Conservation (phyloP, 2,113 vertebrate species). For the Cnemophilus loriae region DNA sequence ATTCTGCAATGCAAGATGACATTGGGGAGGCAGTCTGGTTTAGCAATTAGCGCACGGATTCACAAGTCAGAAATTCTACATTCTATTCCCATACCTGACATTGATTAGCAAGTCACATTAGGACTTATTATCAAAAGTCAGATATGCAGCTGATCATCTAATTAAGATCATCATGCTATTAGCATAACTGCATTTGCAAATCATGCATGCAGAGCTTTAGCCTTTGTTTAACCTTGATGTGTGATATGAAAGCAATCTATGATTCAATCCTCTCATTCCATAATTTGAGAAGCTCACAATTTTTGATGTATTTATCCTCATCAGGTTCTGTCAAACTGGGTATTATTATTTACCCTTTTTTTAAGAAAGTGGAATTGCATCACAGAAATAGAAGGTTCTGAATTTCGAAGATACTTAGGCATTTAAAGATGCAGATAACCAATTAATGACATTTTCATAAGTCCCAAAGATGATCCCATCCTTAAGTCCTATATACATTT, state of each 20-base stretch:
- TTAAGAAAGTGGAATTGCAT: neutral
- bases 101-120: constrained; percentile 69
- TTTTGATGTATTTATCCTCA: constrained; percentile 22
- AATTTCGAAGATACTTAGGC: neutral
- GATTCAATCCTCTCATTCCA: neutral
- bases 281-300: neutral
- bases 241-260: constrained; percentile 4
- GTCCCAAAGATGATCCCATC: neutral
- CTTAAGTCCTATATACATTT: neutral
- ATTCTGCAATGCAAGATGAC: neutral
- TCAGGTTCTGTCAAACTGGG: neutral
- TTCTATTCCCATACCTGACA: constrained; percentile 61
- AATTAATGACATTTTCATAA: neutral
- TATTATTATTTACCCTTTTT: constrained; percentile 1
- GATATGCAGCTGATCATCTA: constrained; percentile 64
- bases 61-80: constrained; percentile 37
- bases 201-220: constrained; percentile 59
- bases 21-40: neutral
- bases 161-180: constrained; percentile 62
- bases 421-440: neutral
- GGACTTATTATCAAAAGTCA: constrained; percentile 62
- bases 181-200: constrained; percentile 63
- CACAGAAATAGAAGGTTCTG: neutral
- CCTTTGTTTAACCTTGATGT: constrained; percentile 66
- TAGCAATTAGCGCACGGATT: constrained; percentile 12